These are phyloP conservation scores for Palloptera scutellata DNA, from an alignment of 2,888 invertebrate genomes.

Conservation along the genomic window DNA sequence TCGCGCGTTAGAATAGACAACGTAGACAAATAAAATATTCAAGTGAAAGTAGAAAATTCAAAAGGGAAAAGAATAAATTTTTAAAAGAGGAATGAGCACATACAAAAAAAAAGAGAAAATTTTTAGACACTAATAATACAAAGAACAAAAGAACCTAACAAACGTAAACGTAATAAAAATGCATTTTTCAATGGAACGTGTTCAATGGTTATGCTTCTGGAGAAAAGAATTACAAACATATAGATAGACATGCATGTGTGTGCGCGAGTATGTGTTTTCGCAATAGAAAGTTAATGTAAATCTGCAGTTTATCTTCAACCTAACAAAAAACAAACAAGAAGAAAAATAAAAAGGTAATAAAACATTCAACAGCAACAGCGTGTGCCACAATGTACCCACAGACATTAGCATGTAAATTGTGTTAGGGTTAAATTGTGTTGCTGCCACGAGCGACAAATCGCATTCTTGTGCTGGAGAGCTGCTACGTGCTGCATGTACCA, in stretches of 20 bases:
- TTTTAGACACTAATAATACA: conserved; percentile 8
- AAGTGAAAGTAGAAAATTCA: neutral
- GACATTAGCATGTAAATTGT: too few relatives aligned
- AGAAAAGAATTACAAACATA: conserved; percentile 6
- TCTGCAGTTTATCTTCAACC: too few relatives aligned
- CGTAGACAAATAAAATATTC: neutral
- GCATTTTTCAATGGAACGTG: conserved; percentile 53
- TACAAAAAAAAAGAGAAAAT: neutral
- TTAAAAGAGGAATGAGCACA: neutral
- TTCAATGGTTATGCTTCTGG: conserved; percentile 43
- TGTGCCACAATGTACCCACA: too few relatives aligned
- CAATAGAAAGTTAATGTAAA: neutral
- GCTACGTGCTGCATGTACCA: conserved; percentile 1
- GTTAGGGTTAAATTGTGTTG: too few relatives aligned
- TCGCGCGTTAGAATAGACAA: neutral
- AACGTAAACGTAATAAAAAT: conserved; percentile 49
- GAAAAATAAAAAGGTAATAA: too few relatives aligned
- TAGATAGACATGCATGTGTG: neutral
- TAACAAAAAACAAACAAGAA: too few relatives aligned
- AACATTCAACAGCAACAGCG: too few relatives aligned
- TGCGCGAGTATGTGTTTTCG: neutral
- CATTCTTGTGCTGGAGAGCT: too few relatives aligned
- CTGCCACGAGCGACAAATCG: too few relatives aligned
- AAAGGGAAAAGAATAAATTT: neutral
- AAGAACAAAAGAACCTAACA: neutral